phyloP scores from a whole-genome alignment of 2,797 vertebrate species.

The Anolis apletophallus region DNA sequence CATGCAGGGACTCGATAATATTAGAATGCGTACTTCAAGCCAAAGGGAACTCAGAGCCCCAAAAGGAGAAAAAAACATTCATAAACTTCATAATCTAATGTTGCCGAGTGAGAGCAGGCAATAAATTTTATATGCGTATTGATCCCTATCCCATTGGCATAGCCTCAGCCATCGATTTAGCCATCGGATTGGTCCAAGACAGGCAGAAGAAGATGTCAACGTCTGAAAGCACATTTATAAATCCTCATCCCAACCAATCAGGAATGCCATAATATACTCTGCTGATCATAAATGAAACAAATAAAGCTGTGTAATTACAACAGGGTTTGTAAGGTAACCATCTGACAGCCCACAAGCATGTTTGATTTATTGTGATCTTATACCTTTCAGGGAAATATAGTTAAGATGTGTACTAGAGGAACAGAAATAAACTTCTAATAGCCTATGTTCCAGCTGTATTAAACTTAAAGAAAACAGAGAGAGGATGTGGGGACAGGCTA shows the following conservation, averaged over 20 bases:
- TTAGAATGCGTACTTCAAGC: slow-evolving; percentile 61
- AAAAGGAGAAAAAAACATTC: slow-evolving; percentile 74
- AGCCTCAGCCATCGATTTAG: slow-evolving; percentile 80
- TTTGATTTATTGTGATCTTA: slow-evolving; percentile 64
- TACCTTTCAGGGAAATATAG: background rate
- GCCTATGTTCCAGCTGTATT: background rate
- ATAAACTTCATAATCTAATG: slow-evolving; percentile 77
- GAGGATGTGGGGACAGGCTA: background rate
- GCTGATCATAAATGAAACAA: slow-evolving; percentile 70
- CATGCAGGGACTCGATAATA: slow-evolving; percentile 52
- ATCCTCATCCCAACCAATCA: slow-evolving; percentile 78
- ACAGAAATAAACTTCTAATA: background rate
- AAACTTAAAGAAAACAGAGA: background rate
- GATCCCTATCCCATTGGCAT: slow-evolving; percentile 79
- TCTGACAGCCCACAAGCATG: slow-evolving; percentile 44
- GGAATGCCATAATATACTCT: slow-evolving; percentile 77
- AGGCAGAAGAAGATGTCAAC: slow-evolving; percentile 71
- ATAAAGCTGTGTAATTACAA: slow-evolving; percentile 79
- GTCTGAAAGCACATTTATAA: slow-evolving; percentile 81
- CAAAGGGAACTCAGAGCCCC: slow-evolving; percentile 64
- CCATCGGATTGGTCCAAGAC: slow-evolving; percentile 76
- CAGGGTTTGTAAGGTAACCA: slow-evolving; percentile 68
- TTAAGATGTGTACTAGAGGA: background rate
- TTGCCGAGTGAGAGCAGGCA: slow-evolving; percentile 77
- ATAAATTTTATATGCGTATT: slow-evolving; percentile 81